phyloP scores from a whole-genome alignment of 1,140 invertebrate species.

The Euwallacea fornicatus region DNA sequence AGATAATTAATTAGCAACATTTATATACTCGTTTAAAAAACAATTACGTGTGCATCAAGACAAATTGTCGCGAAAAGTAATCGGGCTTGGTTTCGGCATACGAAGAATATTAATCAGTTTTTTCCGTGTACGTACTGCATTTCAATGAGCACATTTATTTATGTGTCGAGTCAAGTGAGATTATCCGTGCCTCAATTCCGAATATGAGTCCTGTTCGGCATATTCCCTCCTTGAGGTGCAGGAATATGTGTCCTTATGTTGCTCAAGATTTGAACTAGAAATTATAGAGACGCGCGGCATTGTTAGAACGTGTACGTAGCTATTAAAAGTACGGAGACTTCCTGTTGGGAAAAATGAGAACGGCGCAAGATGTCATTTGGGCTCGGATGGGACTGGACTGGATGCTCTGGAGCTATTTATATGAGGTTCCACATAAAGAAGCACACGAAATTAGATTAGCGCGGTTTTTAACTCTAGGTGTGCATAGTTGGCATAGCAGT shows the following conservation, averaged over 20 bases:
- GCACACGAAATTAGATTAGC: constrained; percentile 15
- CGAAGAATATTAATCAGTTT: no score
- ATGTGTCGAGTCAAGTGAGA: no score
- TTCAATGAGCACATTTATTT: no score
- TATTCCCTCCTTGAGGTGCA: no score
- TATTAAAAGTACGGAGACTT: constrained; percentile 22
- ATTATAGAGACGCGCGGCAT: background rate
- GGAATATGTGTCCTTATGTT: no score
- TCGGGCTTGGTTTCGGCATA: constrained; percentile 4
- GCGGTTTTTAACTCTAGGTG: background rate
- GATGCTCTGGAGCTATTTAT: constrained; percentile 15
- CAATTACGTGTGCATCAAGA: constrained; percentile 14
- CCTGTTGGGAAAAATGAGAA: constrained; percentile 25
- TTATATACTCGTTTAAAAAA: constrained; percentile 13
- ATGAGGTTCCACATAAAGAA: constrained; percentile 10
- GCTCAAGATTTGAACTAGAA: no score
- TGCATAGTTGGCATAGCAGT: constrained; percentile 8
- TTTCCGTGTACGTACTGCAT: no score
- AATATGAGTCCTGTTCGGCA: no score
- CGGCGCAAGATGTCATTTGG: constrained; percentile 19
- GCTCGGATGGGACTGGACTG: background rate
- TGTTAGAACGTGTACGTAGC: background rate
- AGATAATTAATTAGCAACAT: background rate
- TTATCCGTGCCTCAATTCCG: no score
- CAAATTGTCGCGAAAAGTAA: constrained; percentile 12